Conservation (phyloP, 1,140 invertebrate genomes). For the Zaprionus gabonicus region DNA sequence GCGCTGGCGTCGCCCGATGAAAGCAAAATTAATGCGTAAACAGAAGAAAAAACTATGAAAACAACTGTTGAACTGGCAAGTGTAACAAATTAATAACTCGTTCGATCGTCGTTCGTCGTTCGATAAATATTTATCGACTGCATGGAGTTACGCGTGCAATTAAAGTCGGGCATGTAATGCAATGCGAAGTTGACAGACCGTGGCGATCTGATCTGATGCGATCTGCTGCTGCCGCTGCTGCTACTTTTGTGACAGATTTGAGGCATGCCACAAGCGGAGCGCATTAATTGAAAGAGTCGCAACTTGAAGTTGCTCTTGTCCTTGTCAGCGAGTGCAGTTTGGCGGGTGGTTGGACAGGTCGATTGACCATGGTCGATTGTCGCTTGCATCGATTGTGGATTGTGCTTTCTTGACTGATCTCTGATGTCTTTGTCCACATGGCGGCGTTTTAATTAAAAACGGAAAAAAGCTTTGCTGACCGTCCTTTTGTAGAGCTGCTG, state of each 20-base stretch:
- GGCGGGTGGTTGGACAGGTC: constrained; percentile 20
- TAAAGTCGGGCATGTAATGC: constrained; percentile 45
- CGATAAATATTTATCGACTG: constrained; percentile 70
- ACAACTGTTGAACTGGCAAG: constrained; percentile 49
- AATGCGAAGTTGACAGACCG: neutral
- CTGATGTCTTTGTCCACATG: constrained; percentile 29
- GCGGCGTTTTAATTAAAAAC: constrained; percentile 44
- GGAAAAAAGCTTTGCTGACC: constrained; percentile 17
- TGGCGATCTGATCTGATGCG: constrained; percentile 8
- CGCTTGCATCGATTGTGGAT: neutral
- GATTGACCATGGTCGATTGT: constrained; percentile 25
- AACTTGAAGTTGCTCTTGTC: constrained; percentile 18
- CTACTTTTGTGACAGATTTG: constrained; percentile 9
- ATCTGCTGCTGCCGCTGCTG: neutral
- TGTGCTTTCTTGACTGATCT: constrained; percentile 11
- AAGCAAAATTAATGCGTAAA: constrained; percentile 40
- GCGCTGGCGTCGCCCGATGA: constrained; percentile 41
- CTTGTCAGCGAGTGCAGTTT: constrained; percentile 44
- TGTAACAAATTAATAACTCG: constrained; percentile 58
- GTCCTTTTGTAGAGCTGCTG: constrained; percentile 33
- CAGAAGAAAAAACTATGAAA: constrained; percentile 31
- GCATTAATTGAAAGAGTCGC: constrained; percentile 6
- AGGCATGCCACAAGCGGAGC: constrained; percentile 15
- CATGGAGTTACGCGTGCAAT: constrained; percentile 40
- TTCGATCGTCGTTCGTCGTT: constrained; percentile 11